Base-by-base conservation (phyloP, 2,113 vertebrate species). In the Heterotis niloticus region DNA sequence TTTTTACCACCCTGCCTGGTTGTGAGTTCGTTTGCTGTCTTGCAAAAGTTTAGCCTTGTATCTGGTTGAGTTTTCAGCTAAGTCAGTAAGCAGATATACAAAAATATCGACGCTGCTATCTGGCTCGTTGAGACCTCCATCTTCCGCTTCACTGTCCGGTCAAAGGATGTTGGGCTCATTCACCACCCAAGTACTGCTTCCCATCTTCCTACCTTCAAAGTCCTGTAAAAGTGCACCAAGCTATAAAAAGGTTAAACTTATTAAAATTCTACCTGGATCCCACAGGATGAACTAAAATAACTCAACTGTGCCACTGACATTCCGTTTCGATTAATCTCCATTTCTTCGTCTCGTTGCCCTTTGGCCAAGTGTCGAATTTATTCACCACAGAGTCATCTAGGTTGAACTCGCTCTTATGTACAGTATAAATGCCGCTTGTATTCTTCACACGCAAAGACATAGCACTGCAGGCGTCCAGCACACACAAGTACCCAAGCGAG, bases 191-290 rank as follows among this genome's bases (percentile, higher is more conserved):
- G 17, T 24, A 5, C 54, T 29, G 24, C 24, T 24, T 59, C 51
- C 24, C 24, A n/a, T 54, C 44, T 72, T 23, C 12, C 51, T 72
- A 11, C 24, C 34, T 54, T 26, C 24, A 12, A 60, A 57, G 51
- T 69, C 18, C 77, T 29, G 52, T 20, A 12, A 26, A 70, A 5
- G 2, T 23, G 24, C 24, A 9, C 20, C 59, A 10, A 66, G 23
- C 0, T 10, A 13, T 14, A 34, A 80, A 85, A 82, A 82, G 77
- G 78, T 18, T 73, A 82, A 81, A 70, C 52, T 83, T 44, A 81
- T 82, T 82, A 73, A 77, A 82, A 84, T 81, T 77, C 81, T 78
- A 66, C 51, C 78, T 54, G 77, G 80, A 71, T 76, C 79, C 78
- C 14, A 56, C 70, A 69, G 76, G 70, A 52, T 44, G 76, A 78